Percentiles rank a stretch among this genome's conserved stretches.
These are phyloP conservation scores for Crocodylus rhombifer DNA, from an alignment of 2,797 vertebrate genomes.

Conservation along the genomic window DNA sequence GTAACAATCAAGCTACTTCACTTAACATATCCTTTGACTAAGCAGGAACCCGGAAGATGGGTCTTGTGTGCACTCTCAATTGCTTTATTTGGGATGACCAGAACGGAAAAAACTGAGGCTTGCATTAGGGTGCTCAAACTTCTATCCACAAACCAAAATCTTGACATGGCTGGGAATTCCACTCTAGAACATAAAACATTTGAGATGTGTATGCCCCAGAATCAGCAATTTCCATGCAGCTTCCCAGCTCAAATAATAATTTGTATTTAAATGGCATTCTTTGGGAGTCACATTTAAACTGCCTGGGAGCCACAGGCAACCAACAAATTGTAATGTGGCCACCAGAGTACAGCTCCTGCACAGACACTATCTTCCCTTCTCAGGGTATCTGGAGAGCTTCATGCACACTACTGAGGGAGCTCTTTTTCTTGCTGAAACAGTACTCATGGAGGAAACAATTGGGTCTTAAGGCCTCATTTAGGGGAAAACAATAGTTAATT, in stretches of 20 bases:
- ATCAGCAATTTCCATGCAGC: too few relatives aligned
- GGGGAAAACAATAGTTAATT: not conserved
- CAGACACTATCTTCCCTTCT: not conserved
- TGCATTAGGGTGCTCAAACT: too few relatives aligned
- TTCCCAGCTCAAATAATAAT: too few relatives aligned
- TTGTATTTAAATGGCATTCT: too few relatives aligned
- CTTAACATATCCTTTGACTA: not conserved
- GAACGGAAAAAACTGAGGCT: not conserved
- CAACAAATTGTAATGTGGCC: not conserved
- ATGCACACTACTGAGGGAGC: not conserved
- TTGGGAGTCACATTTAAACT: too few relatives aligned
- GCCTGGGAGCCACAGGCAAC: too few relatives aligned
- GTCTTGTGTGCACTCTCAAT: not conserved
- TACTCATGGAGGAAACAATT: not conserved
- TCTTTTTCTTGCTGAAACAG: not conserved
- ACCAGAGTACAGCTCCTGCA: not conserved
- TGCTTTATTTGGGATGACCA: not conserved
- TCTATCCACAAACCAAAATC: too few relatives aligned
- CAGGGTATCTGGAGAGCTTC: not conserved
- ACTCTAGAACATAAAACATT: too few relatives aligned
- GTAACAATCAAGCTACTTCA: not conserved
- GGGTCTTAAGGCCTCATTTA: not conserved
- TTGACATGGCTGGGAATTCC: too few relatives aligned
- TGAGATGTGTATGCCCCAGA: too few relatives aligned
- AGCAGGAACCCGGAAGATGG: not conserved